A percentile compares a stretch with the other conserved stretches of the same genome.
phyloP scores from a whole-genome alignment of 2,888 invertebrate genomes.

The Neocrepidodera transversa region DNA sequence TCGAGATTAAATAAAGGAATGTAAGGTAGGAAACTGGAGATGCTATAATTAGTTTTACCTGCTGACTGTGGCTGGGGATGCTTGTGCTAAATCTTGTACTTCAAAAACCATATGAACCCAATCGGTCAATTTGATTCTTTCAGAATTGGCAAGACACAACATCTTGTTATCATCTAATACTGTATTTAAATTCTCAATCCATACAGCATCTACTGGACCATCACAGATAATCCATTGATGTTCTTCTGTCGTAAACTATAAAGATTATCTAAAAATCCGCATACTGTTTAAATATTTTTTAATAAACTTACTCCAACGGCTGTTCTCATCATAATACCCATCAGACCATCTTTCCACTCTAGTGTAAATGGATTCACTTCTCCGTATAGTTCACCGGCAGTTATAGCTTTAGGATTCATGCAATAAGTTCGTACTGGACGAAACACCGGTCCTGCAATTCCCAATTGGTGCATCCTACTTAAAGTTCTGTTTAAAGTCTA shows the following conservation, averaged over 20 bases:
- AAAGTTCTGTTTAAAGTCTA: slow-evolving; percentile 77
- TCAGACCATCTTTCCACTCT: slow-evolving; percentile 90
- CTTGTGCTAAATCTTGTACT: slow-evolving; percentile 84
- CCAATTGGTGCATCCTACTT: slow-evolving; percentile 69
- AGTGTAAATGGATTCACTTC: slow-evolving; percentile 82
- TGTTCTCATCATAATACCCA: slow-evolving; percentile 72
- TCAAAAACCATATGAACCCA: slow-evolving; percentile 92
- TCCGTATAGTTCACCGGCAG: slow-evolving; percentile 88
- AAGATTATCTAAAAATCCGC: slow-evolving; percentile 10
- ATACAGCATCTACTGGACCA: slow-evolving; percentile 91
- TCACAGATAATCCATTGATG: slow-evolving; percentile 94
- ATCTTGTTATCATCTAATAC: slow-evolving; percentile 94
- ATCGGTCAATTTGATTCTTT: slow-evolving; percentile 86
- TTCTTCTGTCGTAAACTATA: slow-evolving; percentile 63
- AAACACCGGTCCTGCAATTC: slow-evolving; percentile 68
- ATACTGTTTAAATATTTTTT: background rate
- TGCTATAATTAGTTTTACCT: slow-evolving; percentile 57
- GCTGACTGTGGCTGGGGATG: slow-evolving; percentile 90
- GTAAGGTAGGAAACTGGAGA: no score
- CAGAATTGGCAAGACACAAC: slow-evolving; percentile 90
- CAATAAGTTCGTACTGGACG: slow-evolving; percentile 78
- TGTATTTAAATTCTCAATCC: slow-evolving; percentile 95
- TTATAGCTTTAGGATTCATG: slow-evolving; percentile 88
- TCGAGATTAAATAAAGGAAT: no score
- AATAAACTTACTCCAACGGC: slow-evolving; percentile 63